Base-by-base conservation (phyloP, 2,888 invertebrate genomes). In the Luffia ferchaultella region DNA sequence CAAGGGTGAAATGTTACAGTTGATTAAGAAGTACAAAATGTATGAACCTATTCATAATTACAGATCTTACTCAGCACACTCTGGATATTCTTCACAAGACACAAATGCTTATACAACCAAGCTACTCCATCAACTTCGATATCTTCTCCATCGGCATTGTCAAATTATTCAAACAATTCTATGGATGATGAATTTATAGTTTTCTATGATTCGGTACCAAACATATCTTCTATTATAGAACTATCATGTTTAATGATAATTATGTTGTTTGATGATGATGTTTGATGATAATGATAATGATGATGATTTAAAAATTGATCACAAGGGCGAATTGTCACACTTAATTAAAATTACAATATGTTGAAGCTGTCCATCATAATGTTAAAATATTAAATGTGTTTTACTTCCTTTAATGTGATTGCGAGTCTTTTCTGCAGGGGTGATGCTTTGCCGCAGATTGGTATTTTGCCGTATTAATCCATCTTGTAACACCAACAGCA, bases 11-110 rank as follows among this genome's bases (percentile, higher is more conserved):
- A 48, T 52, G 42, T 52, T 52, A 50, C 52, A 52, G 48, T 41
- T 52, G 44, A 52, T 52, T 42, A 52, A 50, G 42, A 52, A 52
- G 45, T 52, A 52, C 50, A 52, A 45, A 49, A 49, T 49, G 30
- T 30, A 30, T 30, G 30, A 30, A 30, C 30, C 30, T 30, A 30
- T 30, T 30, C 30, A 30, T 7, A 30, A 30, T 30, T 30, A 30
- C 30, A 30, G 30, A 30, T 45, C 49, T 42, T 49, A 44, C 42
- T 49, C 49, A 45, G 19, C 49, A 49, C 49, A 49, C n/a, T 46
- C 15, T 46, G 46, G 46, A 20, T 46, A 46, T 46, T 46, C 46
- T 45, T 45, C 50, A 45, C 42, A 46, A 50, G 45, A 50, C 40
- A 40, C 50, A 30, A 50, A 50, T 46, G 42, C 46, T 18, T 46